Percentiles rank a stretch among this genome's conserved stretches.
Conservation (phyloP, 2,113 vertebrate genomes). For the Antechinus stuartii region DNA sequence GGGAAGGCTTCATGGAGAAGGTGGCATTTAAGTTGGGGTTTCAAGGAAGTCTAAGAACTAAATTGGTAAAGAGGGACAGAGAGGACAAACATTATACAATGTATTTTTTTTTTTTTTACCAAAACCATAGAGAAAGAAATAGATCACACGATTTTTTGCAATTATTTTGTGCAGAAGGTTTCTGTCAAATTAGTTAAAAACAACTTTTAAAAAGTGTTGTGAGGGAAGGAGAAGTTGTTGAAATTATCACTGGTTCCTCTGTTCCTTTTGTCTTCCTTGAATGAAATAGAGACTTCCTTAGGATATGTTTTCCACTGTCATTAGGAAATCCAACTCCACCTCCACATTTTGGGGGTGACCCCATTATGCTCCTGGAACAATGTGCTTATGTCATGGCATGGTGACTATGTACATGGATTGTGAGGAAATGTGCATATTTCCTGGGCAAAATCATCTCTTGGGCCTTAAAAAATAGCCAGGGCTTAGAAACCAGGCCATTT, state of each 20-base stretch:
- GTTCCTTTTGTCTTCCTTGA: not conserved
- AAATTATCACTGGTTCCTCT: constrained; percentile 45
- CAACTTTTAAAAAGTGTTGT: constrained; percentile 41
- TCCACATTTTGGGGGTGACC: not conserved
- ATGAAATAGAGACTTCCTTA: constrained; percentile 53
- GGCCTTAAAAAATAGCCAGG: not conserved
- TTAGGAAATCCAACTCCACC: constrained; percentile 41
- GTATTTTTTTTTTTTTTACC: constrained; percentile 37
- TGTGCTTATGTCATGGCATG: not conserved
- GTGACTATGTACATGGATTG: not conserved
- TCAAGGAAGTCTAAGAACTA: not conserved
- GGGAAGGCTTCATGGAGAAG: too few species aligned
- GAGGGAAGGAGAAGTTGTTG: constrained; percentile 42
- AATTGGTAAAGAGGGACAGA: not conserved
- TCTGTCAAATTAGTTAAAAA: constrained; percentile 60
- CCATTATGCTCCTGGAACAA: accelerated
- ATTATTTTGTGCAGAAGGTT: constrained; percentile 33
- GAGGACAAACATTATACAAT: not conserved
- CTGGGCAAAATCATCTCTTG: not conserved
- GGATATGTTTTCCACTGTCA: constrained; percentile 61
- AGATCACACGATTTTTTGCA: not conserved
- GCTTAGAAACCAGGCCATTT: not conserved
- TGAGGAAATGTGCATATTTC: not conserved
- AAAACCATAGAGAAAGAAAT: not conserved
- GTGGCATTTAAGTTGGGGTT: not conserved